Evolutionary conservation across 2,797 vertebrate species (phyloP).

Genomic region (Melanotaenia trifasciata): DNA sequence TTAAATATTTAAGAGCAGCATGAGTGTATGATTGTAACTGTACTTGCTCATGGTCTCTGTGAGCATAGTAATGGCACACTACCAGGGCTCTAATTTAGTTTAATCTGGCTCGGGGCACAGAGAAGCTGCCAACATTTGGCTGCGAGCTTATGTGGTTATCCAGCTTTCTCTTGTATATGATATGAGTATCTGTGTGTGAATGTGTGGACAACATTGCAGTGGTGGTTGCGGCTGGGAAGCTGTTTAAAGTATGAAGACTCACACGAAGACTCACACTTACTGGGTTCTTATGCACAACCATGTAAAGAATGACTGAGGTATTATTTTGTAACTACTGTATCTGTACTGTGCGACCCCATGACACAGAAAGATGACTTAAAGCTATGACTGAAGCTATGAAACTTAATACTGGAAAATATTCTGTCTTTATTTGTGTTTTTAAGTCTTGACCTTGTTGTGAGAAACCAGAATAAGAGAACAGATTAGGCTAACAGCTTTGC

Average conservation of each 20-base stretch:
- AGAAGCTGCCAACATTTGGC: constrained; percentile 45
- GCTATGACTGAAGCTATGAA: not conserved
- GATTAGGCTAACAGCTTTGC: not conserved
- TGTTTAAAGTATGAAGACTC: constrained; percentile 10
- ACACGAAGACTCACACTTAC: constrained; percentile 21
- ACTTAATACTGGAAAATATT: not conserved
- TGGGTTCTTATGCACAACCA: constrained; percentile 15
- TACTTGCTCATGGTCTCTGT: constrained; percentile 23
- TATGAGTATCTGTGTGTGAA: constrained; percentile 7
- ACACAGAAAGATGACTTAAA: not conserved
- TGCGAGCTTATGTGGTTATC: constrained; percentile 36
- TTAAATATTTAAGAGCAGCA: not conserved
- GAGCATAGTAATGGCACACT: constrained; percentile 34
- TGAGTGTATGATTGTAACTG: constrained; percentile 5
- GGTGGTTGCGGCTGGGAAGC: constrained; percentile 10
- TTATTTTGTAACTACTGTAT: constrained; percentile 36
- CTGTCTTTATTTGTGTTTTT: not conserved
- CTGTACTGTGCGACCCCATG: not conserved
- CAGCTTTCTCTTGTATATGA: constrained; percentile 20
- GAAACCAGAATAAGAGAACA: not conserved
- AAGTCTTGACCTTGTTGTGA: not conserved
- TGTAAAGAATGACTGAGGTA: constrained; percentile 33
- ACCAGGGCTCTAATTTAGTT: constrained; percentile 52
- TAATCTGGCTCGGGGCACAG: constrained; percentile 32
- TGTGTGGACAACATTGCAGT: constrained; percentile 31